Conservation (phyloP, 2,113 vertebrate species). For the Hoplias malabaricus region DNA sequence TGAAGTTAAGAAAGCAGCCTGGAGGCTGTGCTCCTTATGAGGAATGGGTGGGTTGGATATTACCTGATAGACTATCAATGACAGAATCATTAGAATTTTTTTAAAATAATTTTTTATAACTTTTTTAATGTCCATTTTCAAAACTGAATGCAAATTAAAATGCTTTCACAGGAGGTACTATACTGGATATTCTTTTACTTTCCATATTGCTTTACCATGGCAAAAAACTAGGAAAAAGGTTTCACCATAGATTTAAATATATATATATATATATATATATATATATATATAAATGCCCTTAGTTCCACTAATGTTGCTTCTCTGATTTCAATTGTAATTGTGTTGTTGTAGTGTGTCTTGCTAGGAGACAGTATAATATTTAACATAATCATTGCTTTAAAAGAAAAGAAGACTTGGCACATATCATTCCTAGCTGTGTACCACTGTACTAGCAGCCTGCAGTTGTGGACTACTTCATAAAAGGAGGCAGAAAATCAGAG, state of each 20-base stretch:
- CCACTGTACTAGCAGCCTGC: not conserved
- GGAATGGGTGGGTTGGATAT: not conserved
- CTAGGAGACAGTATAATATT: not conserved
- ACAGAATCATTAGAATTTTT: not conserved
- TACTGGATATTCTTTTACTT: no score
- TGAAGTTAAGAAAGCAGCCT: constrained; percentile 37
- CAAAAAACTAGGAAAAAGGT: no score
- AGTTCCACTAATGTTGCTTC: no score
- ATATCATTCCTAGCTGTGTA: not conserved
- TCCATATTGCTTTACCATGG: no score
- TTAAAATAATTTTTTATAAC: no score
- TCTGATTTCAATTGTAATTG: no score
- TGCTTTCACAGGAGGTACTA: no score
- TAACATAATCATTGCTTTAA: not conserved
- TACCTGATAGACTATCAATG: not conserved
- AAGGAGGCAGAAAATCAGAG: not conserved
- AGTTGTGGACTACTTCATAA: not conserved
- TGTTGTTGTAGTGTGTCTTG: not conserved
- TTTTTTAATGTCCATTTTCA: no score
- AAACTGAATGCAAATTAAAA: no score
- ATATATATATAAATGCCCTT: no score
- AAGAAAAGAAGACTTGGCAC: not conserved
- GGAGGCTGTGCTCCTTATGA: not conserved
- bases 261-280: no score
- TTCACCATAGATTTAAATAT: no score